Evolutionary conservation across 2,797 vertebrate species (phyloP), one percentile per base, ranked within the genome.

Genomic region (Spondyliosoma cantharus): DNA sequence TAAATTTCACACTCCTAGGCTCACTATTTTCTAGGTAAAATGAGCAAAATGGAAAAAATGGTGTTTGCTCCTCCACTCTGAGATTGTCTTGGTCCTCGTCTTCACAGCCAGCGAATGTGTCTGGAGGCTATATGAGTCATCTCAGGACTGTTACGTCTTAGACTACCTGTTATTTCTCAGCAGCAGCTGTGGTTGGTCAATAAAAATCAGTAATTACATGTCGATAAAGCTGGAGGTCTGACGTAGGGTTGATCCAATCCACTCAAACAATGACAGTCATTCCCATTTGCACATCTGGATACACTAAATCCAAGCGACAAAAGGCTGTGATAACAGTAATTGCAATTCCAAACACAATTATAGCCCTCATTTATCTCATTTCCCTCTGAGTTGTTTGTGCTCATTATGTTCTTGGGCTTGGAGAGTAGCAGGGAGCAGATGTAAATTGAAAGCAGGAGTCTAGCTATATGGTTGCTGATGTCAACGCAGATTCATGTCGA

Each of bases 261-360:
- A 60, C 71, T 84, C 82, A 74, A 78, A 91, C 78, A 84, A 85
- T 82, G 74, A 62, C 80, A 78, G n/a, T 67, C 42, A 74, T 87
- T 84, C 32, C 81, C 73, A 78, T 89, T 86, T 78, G 77, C 85
- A 85, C 86, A 90, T 86, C 86, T 87, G 86, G 83, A 81, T 80
- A 78, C 80, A 76, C 84, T 81, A 86, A 91, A 87, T 81, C 82
- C 83, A 62, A 27, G 58, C 37, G n/a, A 91, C 89, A 89, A 89
- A 90, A 69, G 80, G 78, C 75, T 66, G 78, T 78, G 86, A 90
- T 90, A 89, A 90, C 85, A 85, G 82, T 89, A 90, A 87, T 89
- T 89, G 81, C 84, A 86, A 91, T 88, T 90, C 84, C 76, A 87
- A 90, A 90, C 87, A 83, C 86, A 89, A 93, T 90, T 90, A 89